Conservation (phyloP, 2,113 vertebrate species). For the Neogale vison region DNA sequence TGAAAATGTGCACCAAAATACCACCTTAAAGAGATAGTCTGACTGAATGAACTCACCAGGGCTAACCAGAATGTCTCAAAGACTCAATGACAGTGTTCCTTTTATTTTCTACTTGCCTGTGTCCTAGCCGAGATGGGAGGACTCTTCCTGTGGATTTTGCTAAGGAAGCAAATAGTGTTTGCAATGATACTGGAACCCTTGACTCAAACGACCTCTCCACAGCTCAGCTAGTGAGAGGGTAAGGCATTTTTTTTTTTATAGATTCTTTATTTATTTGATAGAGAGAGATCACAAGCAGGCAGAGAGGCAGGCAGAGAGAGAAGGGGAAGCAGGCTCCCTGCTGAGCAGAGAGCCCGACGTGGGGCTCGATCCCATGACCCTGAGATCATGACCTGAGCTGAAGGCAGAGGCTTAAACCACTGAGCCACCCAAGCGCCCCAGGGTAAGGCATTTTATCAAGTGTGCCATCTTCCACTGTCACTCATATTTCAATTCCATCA, state of each 20-base stretch:
- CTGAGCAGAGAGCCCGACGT: too few relatives aligned
- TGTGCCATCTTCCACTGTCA: conserved; percentile 15
- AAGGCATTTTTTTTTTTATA: conserved; percentile 40
- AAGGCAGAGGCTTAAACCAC: too few relatives aligned
- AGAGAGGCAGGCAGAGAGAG: too few relatives aligned
- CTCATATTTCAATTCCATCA: conserved; percentile 67
- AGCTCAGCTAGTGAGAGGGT: conserved; percentile 34
- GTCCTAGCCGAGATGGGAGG: neutral
- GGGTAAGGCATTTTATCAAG: conserved; percentile 39
- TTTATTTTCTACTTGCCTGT: neutral
- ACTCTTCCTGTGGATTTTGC: neutral
- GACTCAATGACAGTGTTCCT: neutral
- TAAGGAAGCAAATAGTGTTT: conserved; percentile 33
- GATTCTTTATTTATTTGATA: too few relatives aligned
- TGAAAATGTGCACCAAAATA: neutral
- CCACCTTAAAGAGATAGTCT: neutral
- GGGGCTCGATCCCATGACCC: too few relatives aligned
- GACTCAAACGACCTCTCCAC: neutral
- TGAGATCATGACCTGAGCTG: too few relatives aligned
- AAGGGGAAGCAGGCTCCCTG: too few relatives aligned
- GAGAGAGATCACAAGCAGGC: too few relatives aligned
- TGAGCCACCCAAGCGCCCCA: too few relatives aligned
- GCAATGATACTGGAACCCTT: neutral
- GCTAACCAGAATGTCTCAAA: conserved; percentile 1
- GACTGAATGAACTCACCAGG: neutral